These are phyloP conservation scores for Australoheros scitulus DNA, from an alignment of 2,113 vertebrate species.

Conservation along the genomic window DNA sequence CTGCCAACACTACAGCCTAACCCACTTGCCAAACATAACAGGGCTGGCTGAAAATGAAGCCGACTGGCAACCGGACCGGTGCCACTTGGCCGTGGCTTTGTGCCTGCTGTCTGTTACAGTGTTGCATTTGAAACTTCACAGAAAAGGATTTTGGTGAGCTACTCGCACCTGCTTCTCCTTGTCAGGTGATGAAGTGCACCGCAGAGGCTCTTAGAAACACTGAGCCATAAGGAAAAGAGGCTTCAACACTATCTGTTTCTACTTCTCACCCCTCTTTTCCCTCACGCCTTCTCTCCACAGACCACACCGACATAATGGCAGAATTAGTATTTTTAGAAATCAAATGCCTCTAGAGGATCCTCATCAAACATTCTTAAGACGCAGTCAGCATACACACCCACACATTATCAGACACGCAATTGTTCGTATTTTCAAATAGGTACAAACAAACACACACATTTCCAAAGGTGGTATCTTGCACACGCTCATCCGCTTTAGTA, in stretches of 20 bases:
- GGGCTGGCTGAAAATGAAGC: slow-evolving; percentile 62
- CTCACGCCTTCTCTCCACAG: slow-evolving; percentile 38
- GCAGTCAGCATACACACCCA: slow-evolving; percentile 1
- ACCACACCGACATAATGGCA: slow-evolving; percentile 64
- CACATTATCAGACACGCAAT: slow-evolving; percentile 14
- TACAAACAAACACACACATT: background rate
- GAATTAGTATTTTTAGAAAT: slow-evolving; percentile 78
- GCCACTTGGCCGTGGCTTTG: slow-evolving; percentile 50
- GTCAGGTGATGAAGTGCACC: slow-evolving; percentile 37
- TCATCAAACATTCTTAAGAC: slow-evolving; percentile 67
- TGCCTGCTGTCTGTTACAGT: slow-evolving; percentile 66
- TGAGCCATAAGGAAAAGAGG: slow-evolving; percentile 25
- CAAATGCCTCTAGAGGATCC: slow-evolving; percentile 66
- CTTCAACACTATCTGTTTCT: slow-evolving; percentile 29
- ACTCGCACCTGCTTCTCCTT: slow-evolving; percentile 56
- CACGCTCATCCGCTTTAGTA: slow-evolving; percentile 19
- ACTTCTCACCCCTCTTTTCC: slow-evolving; percentile 1
- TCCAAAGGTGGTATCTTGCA: background rate
- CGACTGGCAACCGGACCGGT: slow-evolving; percentile 54
- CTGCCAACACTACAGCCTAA: slow-evolving; percentile 45
- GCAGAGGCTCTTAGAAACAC: slow-evolving; percentile 31
- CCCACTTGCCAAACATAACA: slow-evolving; percentile 68
- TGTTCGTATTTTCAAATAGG: slow-evolving; percentile 27
- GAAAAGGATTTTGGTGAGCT: slow-evolving; percentile 40
- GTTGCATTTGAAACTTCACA: slow-evolving; percentile 46